Base-by-base conservation (phyloP, 2,113 vertebrate species). In the Grantiella picta region DNA sequence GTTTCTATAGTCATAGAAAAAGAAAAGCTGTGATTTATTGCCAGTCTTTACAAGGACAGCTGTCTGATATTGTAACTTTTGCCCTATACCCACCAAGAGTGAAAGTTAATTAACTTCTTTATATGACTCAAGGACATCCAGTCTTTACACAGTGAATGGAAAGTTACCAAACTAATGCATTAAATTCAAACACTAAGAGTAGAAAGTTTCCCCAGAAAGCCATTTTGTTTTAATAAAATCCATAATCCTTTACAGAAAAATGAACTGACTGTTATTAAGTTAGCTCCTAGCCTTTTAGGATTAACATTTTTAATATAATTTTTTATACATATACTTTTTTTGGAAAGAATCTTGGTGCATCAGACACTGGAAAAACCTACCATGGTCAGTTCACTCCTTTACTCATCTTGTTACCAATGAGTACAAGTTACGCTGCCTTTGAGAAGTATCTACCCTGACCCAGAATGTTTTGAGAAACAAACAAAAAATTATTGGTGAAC, bases 151-250 rank as follows among this genome's bases (percentile, higher is more conserved):
- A 82, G 54, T 15, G 38, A 90, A 90, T 11, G 20, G 87, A 86
- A 96, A 92, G 29, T 81, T 77, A 90, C 68, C 88, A 40, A 90
- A 80, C 68, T 45, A 93, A 86, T 27, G 15, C 35, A 81, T 49
- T 12, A 40, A 80, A 91, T 0, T 77, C 47, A 92, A 93, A 63
- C 11, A 40, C 28, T 50, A n/a, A 7, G 71, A 85, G n/a, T 23
- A 92, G 7, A n/a, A 82, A 71, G 45, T n/a, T 60, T 90, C 88
- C 71, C 59, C 68, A 81, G 71, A 92, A 91, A 76, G 44, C 25
- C 14, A 42, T 80, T 92, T 81, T 60, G 12, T 81, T 94, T 83
- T 71, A 38, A 88, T 66, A 94, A 94, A 94, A 92, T 52, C 80
- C 71, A 59, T 90, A 91, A 71, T 68, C 47, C 80, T 92, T 83